Evolutionary conservation across 2,113 vertebrate species (phyloP).

Genomic region (Sakesphorus luctuosus): DNA sequence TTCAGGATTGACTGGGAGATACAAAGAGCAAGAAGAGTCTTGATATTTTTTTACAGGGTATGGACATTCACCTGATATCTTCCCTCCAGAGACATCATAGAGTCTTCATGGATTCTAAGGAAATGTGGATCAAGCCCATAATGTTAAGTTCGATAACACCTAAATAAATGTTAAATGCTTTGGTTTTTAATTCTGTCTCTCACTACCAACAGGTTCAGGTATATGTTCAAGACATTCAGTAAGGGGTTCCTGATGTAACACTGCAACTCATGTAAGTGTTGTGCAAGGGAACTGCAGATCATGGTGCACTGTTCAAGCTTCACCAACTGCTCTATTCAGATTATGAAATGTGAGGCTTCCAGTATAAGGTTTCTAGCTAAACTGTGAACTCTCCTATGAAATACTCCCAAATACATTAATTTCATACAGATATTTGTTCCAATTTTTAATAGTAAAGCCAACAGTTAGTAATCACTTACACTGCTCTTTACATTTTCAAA

Average conservation of each 20-base stretch:
- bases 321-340: neutral
- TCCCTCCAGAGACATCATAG: neutral
- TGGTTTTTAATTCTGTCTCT: neutral
- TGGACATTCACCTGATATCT: neutral
- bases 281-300: neutral
- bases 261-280: neutral
- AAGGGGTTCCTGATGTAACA: neutral
- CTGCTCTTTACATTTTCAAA: conserved; percentile 21
- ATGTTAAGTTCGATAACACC: neutral
- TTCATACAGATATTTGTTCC: neutral
- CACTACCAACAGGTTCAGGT: neutral
- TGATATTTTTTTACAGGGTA: neutral
- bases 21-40: neutral
- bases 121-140: neutral
- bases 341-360: neutral
- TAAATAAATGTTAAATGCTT: neutral
- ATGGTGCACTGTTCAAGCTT: neutral
- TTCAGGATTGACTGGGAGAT: neutral
- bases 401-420: neutral
- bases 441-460: conserved; percentile 8
- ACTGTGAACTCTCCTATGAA: neutral
- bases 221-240: neutral
- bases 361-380: neutral
- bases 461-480: conserved; percentile 8
- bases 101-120: neutral